Base-by-base conservation (phyloP, 37 sponge, comb jelly and placozoan genomes). In the Ephydatia muelleri region DNA sequence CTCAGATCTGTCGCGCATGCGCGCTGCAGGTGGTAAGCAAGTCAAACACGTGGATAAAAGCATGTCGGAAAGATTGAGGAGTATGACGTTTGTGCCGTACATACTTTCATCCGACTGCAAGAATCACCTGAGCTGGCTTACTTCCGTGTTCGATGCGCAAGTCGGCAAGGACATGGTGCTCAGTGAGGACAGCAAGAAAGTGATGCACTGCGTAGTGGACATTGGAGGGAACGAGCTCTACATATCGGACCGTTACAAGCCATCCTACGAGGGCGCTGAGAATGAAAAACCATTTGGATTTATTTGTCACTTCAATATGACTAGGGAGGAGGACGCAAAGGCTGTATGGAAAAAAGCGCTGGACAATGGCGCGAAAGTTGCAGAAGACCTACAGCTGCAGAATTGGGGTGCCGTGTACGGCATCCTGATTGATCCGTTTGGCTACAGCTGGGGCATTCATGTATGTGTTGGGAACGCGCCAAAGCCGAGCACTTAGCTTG, bases 81-180 rank as follows among this genome's bases (percentile, higher is more conserved):
- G 57, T 14, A 57, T 57, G 57, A 57, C 57, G 16, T 21, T 86
- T 2, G 32, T 91, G 23, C 83, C 91, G 3, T 77, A 76, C 66
- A 33, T 91, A 30, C 72, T 82, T 3, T 78, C 87, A 8, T 69
- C 79, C 2, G 83, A 82, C 39, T 82, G 87, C 78, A 29, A 47
- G 57, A 91, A 86, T 35, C 91, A 91, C 75, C 76, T 85, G 28
- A 72, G 72, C 26, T 91, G 91, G 91, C 32, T 91, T 11, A 82
- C 86, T 27, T 66, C 36, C 0, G 87, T 75, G 26, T 77, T 91
- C 77, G 84, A 68, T 38, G 91, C 65, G n/a, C 16, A 83, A 31
- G 64, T 67, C 12, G 47, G 64, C 0, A 73, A 78, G 48, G 70
- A 86, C 8, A 73, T 66, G 25, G 68, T 22, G 68, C 67, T 47